Evolutionary conservation across 2,797 vertebrate genomes (phyloP), one percentile per base, ranked within the genome.

Genomic region (Nyctalus aviator): DNA sequence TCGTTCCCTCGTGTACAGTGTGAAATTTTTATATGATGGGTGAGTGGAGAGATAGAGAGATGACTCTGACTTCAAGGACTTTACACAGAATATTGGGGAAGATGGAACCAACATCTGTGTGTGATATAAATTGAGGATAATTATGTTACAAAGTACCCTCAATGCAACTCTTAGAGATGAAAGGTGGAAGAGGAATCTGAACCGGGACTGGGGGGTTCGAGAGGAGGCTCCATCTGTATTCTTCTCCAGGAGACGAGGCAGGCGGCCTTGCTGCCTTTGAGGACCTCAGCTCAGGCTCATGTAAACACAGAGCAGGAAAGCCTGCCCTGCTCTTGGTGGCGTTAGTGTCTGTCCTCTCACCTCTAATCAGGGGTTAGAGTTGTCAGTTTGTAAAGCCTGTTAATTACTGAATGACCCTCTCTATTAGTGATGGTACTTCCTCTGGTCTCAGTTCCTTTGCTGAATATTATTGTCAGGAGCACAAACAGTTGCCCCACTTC

Each of bases 111-210:
- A 87, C 57, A 73, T 88, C 41, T 14, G 6, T 73, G 50, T 90
- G 41, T 72, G 69, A 84, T 78, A 59, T 59, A 87, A 93, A 77
- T 25, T 59, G 81, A 87, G 32, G 59, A 44, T 88, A 78, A 41
- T 87, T 87, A 76, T 92, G 78, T 83, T 89, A 66, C 76, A 69
- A 64, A 85, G 69, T 82, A 93, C 37, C 44, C 30, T 90, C 18
- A 76, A 37, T 21, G 21, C 15, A 62, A 77, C 30, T 78, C 30
- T 72, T 93, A 81, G 32, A 50, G 10, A 93, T 68, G 55, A 30
- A 73, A 94, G 30, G 25, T 72, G 18, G 53, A 85, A 77, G 30
- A 55, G 6, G 75, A 37, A 77, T 86, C 62, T 84, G 78, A 91
- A 69, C 32, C 4, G 3, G 37, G 1, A 68, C 0, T 62, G 55